These are phyloP conservation scores for Megatriorchis doriae DNA, from an alignment of 2,113 vertebrate genomes.

Conservation along the genomic window DNA sequence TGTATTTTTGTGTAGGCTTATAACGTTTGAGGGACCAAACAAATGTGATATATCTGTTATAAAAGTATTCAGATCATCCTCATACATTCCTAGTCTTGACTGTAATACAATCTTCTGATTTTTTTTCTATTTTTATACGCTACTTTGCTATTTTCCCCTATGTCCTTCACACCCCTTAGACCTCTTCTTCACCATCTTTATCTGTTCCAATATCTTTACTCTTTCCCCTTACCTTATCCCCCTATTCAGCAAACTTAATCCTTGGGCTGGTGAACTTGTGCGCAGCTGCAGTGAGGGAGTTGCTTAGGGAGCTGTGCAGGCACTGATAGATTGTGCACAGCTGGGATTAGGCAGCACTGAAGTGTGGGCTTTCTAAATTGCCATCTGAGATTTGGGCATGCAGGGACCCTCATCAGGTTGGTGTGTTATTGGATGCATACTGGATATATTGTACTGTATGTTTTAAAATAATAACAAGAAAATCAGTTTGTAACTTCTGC, in stretches of 20 bases:
- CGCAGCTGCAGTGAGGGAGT: not conserved
- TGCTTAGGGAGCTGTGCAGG: not conserved
- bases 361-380: not conserved
- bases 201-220: not conserved
- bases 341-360: not conserved
- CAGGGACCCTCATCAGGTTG: not conserved
- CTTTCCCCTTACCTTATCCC: not conserved
- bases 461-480: not conserved
- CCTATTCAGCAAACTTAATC: not conserved
- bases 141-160: not conserved
- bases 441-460: not conserved
- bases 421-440: not conserved
- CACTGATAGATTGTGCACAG: rapidly evolving
- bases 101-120: not conserved
- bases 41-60: not conserved
- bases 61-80: not conserved
- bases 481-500: not conserved
- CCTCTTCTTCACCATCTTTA: not conserved
- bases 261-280: not conserved
- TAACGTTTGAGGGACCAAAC: not conserved
- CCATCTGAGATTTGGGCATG: not conserved
- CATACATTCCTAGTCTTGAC: not conserved
- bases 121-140: not conserved
- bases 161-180: not conserved
- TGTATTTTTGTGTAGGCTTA: not conserved